These are phyloP conservation scores for Corythoichthys haematopterus DNA, from an alignment of 2,113 vertebrate genomes.

Conservation along the genomic window DNA sequence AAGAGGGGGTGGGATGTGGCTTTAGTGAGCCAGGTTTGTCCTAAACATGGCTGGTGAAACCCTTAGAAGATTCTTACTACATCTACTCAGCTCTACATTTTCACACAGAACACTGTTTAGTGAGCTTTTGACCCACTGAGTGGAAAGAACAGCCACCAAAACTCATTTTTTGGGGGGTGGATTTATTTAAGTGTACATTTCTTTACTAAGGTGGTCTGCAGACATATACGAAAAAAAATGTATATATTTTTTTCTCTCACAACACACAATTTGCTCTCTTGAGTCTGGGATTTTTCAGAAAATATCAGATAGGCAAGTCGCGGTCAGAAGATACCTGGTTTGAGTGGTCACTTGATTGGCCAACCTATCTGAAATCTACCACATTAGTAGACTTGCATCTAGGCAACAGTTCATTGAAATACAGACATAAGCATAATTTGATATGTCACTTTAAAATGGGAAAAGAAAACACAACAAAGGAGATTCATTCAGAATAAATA, in stretches of 20 bases:
- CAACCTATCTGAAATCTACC: slow-evolving; percentile 33
- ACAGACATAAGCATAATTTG: slow-evolving; percentile 49
- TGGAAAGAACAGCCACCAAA: slow-evolving; percentile 77
- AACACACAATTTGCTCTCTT: slow-evolving; percentile 78
- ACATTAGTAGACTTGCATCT: slow-evolving; percentile 27
- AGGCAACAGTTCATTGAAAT: slow-evolving; percentile 52
- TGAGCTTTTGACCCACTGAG: slow-evolving; percentile 72
- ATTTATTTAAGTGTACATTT: slow-evolving; percentile 49
- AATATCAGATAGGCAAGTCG: slow-evolving; percentile 65
- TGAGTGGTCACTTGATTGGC: slow-evolving; percentile 28
- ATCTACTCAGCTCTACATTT: slow-evolving; percentile 79
- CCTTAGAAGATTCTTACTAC: slow-evolving; percentile 47
- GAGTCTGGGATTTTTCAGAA: slow-evolving; percentile 66
- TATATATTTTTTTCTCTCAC: slow-evolving; percentile 77
- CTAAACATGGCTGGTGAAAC: slow-evolving; percentile 70
- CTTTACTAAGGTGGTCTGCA: slow-evolving; percentile 73
- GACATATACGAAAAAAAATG: slow-evolving; percentile 62
- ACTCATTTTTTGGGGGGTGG: slow-evolving; percentile 55
- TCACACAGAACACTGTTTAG: slow-evolving; percentile 77
- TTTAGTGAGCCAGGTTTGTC: slow-evolving; percentile 63
- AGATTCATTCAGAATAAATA: slow-evolving; percentile 72
- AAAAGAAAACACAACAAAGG: slow-evolving; percentile 64
- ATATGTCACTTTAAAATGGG: slow-evolving; percentile 53
- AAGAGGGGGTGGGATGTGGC: slow-evolving; percentile 47
- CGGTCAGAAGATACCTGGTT: slow-evolving; percentile 39